These are phyloP conservation scores for Nomia melanderi DNA, from an alignment of 1,140 invertebrate genomes.

Conservation along the genomic window DNA sequence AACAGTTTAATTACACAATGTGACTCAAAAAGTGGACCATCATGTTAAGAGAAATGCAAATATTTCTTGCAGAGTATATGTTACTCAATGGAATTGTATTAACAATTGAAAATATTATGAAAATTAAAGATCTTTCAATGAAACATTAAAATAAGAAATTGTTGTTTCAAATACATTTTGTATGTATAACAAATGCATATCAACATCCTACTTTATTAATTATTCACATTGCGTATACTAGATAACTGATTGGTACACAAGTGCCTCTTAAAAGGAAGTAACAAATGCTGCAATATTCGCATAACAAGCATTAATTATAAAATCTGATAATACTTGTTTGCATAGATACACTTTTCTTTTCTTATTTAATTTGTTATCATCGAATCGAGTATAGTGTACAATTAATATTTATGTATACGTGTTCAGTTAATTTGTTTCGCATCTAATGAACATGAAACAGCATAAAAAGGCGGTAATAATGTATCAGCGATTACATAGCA, in stretches of 20 bases:
- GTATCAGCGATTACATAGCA: constrained; percentile 18
- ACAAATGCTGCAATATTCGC: constrained; percentile 25
- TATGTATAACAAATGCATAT: constrained; percentile 32
- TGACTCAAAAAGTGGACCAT: neutral
- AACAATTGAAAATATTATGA: constrained; percentile 1
- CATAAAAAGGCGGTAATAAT: neutral
- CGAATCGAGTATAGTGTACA: neutral
- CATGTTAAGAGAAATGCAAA: constrained; percentile 13
- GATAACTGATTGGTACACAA: constrained; percentile 15
- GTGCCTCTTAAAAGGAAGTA: constrained; percentile 20
- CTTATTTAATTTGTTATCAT: constrained; percentile 12
- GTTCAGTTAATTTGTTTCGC: constrained; percentile 16
- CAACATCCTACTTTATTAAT: neutral
- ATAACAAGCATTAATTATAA: constrained; percentile 31
- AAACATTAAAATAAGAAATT: constrained; percentile 7
- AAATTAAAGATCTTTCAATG: neutral
- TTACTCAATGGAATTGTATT: neutral
- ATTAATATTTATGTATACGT: constrained; percentile 3
- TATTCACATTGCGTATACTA: constrained; percentile 3
- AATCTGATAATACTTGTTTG: constrained; percentile 14
- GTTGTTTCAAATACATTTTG: neutral
- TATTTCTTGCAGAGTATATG: neutral
- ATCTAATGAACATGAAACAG: constrained; percentile 16
- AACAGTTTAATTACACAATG: neutral
- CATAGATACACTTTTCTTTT: constrained; percentile 11